Evolutionary conservation across 2,113 vertebrate genomes (phyloP).

Genomic region (Nannobrachium achirus): DNA sequence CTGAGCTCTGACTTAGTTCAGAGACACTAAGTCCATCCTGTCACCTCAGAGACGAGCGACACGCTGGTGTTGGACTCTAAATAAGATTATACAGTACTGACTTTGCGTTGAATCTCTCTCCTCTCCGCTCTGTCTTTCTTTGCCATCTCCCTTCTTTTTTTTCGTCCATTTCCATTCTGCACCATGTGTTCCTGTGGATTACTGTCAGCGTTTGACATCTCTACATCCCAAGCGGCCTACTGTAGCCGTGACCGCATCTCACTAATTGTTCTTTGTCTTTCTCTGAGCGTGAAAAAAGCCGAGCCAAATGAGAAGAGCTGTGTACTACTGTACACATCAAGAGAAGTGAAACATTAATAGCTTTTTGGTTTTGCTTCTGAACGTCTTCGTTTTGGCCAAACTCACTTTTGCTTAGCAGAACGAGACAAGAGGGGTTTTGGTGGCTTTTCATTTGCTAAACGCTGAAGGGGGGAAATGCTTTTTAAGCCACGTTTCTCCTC

Average conservation of each 20-base stretch:
- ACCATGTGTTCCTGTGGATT: slow-evolving; percentile 49
- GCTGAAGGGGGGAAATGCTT: slow-evolving; percentile 49
- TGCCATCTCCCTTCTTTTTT: no score
- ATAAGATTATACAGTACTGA: slow-evolving; percentile 48
- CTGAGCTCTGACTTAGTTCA: slow-evolving; percentile 32
- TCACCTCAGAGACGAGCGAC: slow-evolving; percentile 20
- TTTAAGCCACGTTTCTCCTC: slow-evolving; percentile 54
- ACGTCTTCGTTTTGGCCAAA: no score
- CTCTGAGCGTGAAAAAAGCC: slow-evolving; percentile 7
- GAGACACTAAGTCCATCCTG: slow-evolving; percentile 16
- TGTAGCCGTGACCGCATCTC: slow-evolving; percentile 32
- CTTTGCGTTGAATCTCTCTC: slow-evolving; percentile 48
- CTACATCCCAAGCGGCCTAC: slow-evolving; percentile 36
- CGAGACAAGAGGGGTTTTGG: slow-evolving; percentile 52
- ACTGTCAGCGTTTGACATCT: slow-evolving; percentile 42
- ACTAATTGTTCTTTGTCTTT: slow-evolving; percentile 50
- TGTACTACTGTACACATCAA: no score
- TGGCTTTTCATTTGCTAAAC: slow-evolving; percentile 38
- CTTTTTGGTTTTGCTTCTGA: no score
- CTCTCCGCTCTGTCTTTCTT: slow-evolving; percentile 39
- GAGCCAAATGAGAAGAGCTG: slow-evolving; percentile 12
- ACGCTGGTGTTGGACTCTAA: slow-evolving; percentile 40
- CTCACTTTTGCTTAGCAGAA: slow-evolving; percentile 54
- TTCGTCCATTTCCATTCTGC: slow-evolving; percentile 37
- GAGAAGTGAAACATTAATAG: no score